Base-by-base conservation (phyloP, 2,797 vertebrate species). In the Pelobates cultripes region DNA sequence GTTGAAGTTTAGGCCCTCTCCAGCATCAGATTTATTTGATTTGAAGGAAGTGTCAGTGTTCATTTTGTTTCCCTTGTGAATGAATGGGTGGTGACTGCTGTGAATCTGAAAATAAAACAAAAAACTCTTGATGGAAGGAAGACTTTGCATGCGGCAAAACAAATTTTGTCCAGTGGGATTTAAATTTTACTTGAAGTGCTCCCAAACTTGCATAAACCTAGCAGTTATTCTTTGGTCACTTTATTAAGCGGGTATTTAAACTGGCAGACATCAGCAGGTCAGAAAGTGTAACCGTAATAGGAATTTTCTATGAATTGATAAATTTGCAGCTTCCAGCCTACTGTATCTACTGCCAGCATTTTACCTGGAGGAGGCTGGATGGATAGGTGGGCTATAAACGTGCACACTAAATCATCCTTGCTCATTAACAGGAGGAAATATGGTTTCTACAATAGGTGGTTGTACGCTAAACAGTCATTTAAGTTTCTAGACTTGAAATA, bases 111-210 rank as follows among this genome's bases (percentile, higher is more conserved):
- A 47, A 47, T 5, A 47, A 47, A 72, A 81, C 8, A 57, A 84
- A 15, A 80, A 40, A 83, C 85, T 51, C 78, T 89, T 85, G n/a
- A 79, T 73, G 47, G 81, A 78, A 3, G 70, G 77, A 87, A 89
- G 92, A 88, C 81, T 88, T 79, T 91, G 93, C 92, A 91, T 91
- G 92, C 88, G 83, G 91, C 88, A 87, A 88, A 57, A 12, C 9
- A 57, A 10, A 88, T 89, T 80, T 83, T 81, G 79, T 84, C 87
- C 88, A 86, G 88, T 88, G 90, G 89, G 89, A 90, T 5, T 92
- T 90, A 89, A 91, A 92, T 91, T 43, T 92, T 95, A 94, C 95
- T 95, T 95, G 91, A 94, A 94, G 91, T 93, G 94, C 94, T 94
- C 92, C 53, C 5, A 71, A 64, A 17, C 67, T 8, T 63, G 41